Evolutionary conservation across 2,888 invertebrate genomes (phyloP).

Genomic region (Dicyrtomina minuta): DNA sequence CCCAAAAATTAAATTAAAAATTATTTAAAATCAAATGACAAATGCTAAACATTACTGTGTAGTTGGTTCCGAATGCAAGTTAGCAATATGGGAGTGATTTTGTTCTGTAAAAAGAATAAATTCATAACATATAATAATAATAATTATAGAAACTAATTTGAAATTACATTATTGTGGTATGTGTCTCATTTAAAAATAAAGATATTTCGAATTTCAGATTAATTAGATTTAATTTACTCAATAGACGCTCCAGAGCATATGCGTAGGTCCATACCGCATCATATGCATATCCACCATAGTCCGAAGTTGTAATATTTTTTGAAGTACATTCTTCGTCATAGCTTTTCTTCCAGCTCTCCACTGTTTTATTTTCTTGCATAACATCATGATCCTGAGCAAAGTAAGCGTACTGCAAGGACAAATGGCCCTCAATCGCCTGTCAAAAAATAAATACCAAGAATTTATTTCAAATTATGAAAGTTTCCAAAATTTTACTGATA

Average conservation of each 20-base stretch:
- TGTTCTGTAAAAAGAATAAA: no score
- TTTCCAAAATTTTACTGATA: no score
- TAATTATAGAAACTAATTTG: no score
- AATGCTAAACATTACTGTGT: constrained; percentile 62
- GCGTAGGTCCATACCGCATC: constrained; percentile 83
- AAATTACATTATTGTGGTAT: no score
- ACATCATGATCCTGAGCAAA: constrained; percentile 64
- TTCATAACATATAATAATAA: no score
- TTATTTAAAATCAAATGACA: no score
- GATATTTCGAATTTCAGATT: no score
- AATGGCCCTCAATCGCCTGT: constrained; percentile 71
- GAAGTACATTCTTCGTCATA: constrained; percentile 56
- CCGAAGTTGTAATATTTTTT: constrained; percentile 37
- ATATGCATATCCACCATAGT: constrained; percentile 61
- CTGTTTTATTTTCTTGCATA: constrained; percentile 68
- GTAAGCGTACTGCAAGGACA: constrained; percentile 69
- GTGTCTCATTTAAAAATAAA: no score
- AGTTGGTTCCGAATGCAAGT: constrained; percentile 62
- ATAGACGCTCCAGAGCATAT: constrained; percentile 67
- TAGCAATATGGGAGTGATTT: constrained; percentile 63
- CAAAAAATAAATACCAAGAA: constrained; percentile 24
- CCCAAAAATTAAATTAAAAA: no score
- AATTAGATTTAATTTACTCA: no score
- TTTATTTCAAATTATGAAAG: constrained; percentile 22
- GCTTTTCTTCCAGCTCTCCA: constrained; percentile 64